Base-by-base conservation (phyloP, 2,797 vertebrate genomes). In the Limnodromus scolopaceus region DNA sequence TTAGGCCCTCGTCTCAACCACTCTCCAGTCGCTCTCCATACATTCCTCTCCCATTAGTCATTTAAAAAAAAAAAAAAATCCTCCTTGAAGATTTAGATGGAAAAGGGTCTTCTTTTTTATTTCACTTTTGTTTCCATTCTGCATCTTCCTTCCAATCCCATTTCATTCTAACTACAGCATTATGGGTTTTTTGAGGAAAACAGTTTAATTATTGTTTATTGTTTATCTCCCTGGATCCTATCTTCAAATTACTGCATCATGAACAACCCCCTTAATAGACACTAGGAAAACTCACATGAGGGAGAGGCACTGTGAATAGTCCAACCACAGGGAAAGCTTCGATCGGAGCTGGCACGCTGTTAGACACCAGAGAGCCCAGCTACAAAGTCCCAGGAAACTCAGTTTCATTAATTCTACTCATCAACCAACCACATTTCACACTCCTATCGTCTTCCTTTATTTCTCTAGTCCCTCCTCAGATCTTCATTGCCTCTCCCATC, bases 171-270 rank as follows among this genome's bases (percentile, higher is more conserved):
- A 80, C 28, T 55, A 25, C 15, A 48, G 16, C 3, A 64, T 32
- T 39, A 24, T 23, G 45, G 46, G 14, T 18, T 45, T 53, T n/a
- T 39, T 7, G 2, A 24, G 36, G 7, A 24, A 75, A 70, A 81
- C 60, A 0, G 4, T 19, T 87, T 77, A 90, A 55, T 92, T 93
- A 70, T 69, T 92, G 24, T 83, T 93, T 87, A 63, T 69, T 69
- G 51, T 76, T 34, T 13, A 57, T 75, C 41, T 92, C 54, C 34
- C 81, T 79, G 30, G 64, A 76, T 58, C 58, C 54, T n/a, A 3
- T 39, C 54, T 84, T 48, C 39, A 76, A 91, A 57, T 65, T 49
- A 55, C 8, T 51, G 36, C 48, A 51, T 34, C 13, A 16, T 63
- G 34, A 66, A 43, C 65, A 65, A 23, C 15, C 18, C 78, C n/a